Percentiles rank a stretch among this genome's conserved stretches.
phyloP scores from a whole-genome alignment of 2,888 invertebrate genomes.

The Mimumesa dahlbomi region DNA sequence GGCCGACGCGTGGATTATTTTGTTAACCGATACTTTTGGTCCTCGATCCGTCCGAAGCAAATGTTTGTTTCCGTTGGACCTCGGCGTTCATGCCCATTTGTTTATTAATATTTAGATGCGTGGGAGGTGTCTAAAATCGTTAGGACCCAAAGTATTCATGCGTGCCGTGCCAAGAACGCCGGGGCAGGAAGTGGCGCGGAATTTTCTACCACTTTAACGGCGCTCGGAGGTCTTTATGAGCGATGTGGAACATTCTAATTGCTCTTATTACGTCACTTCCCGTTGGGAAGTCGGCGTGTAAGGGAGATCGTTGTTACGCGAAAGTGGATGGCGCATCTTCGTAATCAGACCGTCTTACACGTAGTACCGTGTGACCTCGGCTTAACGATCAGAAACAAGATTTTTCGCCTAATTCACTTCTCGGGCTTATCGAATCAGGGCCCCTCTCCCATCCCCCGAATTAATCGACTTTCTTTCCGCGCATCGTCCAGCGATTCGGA shows the following conservation, averaged over 20 bases:
- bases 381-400: too few relatives aligned
- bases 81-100: too few relatives aligned
- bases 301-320: conserved; percentile 20
- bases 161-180: neutral
- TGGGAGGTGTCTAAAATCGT: neutral
- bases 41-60: too few relatives aligned
- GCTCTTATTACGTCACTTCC: conserved; percentile 58
- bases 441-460: too few relatives aligned
- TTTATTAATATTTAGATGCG: neutral
- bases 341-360: conserved; percentile 29
- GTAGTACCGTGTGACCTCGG: too few relatives aligned
- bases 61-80: too few relatives aligned
- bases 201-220: conserved; percentile 30
- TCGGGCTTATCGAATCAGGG: too few relatives aligned
- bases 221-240: conserved; percentile 34
- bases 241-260: conserved; percentile 59
- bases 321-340: conserved; percentile 17
- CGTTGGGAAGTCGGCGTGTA: conserved; percentile 41
- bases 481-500: too few relatives aligned
- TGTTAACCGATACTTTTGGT: too few relatives aligned
- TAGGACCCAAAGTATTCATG: conserved; percentile 7
- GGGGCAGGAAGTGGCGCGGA: conserved; percentile 25
- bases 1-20: too few relatives aligned
- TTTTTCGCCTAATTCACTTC: too few relatives aligned
- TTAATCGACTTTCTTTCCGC: too few relatives aligned